Conservation (phyloP, 23 tunicate species). For the Aplidium turbinatum region DNA sequence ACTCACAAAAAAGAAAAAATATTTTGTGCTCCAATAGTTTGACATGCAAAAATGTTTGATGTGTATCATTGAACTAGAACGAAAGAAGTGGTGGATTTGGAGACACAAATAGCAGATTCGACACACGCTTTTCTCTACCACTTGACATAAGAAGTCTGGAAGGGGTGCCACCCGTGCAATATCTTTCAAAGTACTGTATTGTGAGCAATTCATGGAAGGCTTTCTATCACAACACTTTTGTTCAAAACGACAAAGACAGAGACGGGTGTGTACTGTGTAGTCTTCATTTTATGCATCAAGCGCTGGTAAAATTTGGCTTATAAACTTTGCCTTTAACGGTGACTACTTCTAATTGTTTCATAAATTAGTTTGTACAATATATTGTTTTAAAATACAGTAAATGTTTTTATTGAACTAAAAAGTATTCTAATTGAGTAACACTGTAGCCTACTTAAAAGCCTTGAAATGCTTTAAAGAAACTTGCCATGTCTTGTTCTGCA, state of each 20-base stretch:
- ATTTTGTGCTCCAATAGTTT: no score
- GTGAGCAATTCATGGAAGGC: constrained; percentile 73
- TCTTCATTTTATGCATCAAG: not conserved
- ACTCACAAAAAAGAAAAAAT: no score
- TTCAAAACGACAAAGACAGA: constrained; percentile 68
- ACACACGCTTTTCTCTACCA: constrained; percentile 75
- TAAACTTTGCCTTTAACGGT: not conserved
- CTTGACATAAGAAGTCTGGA: constrained; percentile 54
- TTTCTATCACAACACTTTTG: constrained; percentile 58
- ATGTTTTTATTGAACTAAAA: no score
- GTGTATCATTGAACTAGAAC: no score
- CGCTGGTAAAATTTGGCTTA: not conserved
- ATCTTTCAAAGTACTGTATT: constrained; percentile 50
- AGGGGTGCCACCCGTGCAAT: constrained; percentile 59
- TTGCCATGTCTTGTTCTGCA: no score
- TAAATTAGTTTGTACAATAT: no score
- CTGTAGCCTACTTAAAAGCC: no score
- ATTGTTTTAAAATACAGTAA: no score
- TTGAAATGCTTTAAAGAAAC: no score
- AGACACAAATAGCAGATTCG: constrained; percentile 64
- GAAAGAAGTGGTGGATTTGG: constrained; percentile 57
- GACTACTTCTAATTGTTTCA: no score
- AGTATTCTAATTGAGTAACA: no score
- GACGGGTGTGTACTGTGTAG: constrained; percentile 37
- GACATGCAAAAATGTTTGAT: no score